phyloP scores from a whole-genome alignment of 2,888 invertebrate genomes.

The Lasioglossum villosulum region DNA sequence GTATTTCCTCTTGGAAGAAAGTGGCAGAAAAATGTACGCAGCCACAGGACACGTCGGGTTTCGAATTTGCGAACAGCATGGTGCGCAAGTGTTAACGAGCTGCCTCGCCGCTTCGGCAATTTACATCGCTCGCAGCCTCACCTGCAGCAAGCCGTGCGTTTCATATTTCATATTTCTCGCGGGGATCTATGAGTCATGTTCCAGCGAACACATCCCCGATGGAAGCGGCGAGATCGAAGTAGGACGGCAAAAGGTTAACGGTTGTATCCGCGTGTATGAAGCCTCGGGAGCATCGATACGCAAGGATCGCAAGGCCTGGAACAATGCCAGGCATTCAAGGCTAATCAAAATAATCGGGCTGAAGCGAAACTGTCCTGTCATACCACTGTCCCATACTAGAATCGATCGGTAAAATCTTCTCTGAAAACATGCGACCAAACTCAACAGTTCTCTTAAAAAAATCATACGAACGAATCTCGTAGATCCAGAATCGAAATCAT shows the following conservation, averaged over 20 bases:
- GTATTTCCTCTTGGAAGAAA: not conserved
- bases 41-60: not conserved
- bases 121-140: slow-evolving; percentile 22
- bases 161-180: slow-evolving; percentile 68
- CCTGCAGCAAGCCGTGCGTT: slow-evolving; percentile 35
- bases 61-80: not conserved
- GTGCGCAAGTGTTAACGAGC: slow-evolving; percentile 12
- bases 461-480: too few species aligned
- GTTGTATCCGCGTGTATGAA: slow-evolving; percentile 71
- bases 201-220: slow-evolving; percentile 50
- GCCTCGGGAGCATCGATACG: slow-evolving; percentile 47
- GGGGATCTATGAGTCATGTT: slow-evolving; percentile 69
- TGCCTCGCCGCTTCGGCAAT: slow-evolving; percentile 5
- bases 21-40: not conserved
- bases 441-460: not conserved
- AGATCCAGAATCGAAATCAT: not conserved
- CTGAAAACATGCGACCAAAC: not conserved
- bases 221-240: slow-evolving; percentile 56
- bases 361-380: slow-evolving; percentile 23
- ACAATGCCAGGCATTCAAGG: slow-evolving; percentile 66
- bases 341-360: slow-evolving; percentile 61
- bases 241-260: slow-evolving; percentile 74
- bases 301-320: slow-evolving; percentile 46
- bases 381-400: not conserved
- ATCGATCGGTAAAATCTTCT: not conserved